Evolutionary conservation across 2,888 invertebrate species (phyloP), one percentile per base, ranked within the genome.

Genomic region (Gymnosoma rotundatum): DNA sequence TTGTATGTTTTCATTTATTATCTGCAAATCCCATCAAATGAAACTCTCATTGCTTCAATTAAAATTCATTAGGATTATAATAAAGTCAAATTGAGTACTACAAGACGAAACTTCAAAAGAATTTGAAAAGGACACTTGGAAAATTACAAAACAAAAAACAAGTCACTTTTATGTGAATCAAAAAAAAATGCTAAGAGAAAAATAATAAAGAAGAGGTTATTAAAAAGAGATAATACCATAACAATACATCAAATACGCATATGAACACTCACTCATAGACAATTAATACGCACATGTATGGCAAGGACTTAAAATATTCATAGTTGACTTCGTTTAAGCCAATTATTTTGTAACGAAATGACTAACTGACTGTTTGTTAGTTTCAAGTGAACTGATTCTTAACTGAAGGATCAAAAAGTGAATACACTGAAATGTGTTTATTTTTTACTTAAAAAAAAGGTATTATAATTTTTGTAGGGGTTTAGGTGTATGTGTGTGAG

Each of bases 261-360:
- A 38, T 9, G 32, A 7, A 61, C 38, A 52, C 48, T 58, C 42
- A 56, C 14, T 21, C 32, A 48, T 32, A 50, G 16, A 18, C 10
- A 21, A 10, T 7, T 6, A 45, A 42, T 12, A 42, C 12, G 4
- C 10, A 42, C 12, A 42, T 12, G 4, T 12, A 12, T 42, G 12
- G 16, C 48, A 18, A 48, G 48, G 48, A 32, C 1, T 36, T 18
- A 1, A 12, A 48, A 32, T 72, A 36, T 83, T 83, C 89, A 91
- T 91, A 91, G 91, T 92, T 91, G 92, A 92, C 92, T 92, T 91
- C 89, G 90, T 92, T 90, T 92, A 91, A 92, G 91, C 92, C 92
- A 91, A 92, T 92, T 92, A 87, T 70, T 75, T 70, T 50, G 25
- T 50, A 61, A 48, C 42, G n/a, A 66, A 70, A 82, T 83, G 73